These are phyloP conservation scores for Antigone vipio DNA, from an alignment of 2,113 vertebrate genomes.

Conservation along the genomic window DNA sequence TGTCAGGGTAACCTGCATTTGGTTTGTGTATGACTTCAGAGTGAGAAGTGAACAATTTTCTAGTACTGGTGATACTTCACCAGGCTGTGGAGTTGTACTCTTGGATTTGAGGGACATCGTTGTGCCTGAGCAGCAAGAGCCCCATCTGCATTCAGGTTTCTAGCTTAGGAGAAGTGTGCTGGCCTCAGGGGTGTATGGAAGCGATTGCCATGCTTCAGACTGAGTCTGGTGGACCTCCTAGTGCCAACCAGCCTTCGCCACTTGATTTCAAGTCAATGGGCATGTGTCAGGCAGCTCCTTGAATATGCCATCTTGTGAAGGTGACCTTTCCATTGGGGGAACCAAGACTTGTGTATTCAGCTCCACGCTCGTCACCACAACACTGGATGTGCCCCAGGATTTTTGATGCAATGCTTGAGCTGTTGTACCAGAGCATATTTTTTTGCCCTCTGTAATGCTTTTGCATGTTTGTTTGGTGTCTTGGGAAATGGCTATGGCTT, in stretches of 20 bases:
- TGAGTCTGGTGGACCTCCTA: not conserved
- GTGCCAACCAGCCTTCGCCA: not conserved
- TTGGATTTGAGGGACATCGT: not conserved
- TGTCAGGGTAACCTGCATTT: not conserved
- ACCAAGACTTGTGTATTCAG: not conserved
- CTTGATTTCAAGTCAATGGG: not conserved
- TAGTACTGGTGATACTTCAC: not conserved
- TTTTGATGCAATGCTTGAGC: not conserved
- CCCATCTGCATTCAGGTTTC: not conserved
- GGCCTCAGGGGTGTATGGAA: not conserved
- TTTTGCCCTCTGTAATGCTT: not conserved
- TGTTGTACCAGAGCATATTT: not conserved
- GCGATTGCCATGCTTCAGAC: not conserved
- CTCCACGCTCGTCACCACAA: accelerated
- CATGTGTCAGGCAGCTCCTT: not conserved
- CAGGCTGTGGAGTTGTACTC: not conserved
- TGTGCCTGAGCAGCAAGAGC: not conserved
- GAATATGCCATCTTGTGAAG: not conserved
- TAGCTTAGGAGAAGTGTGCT: not conserved
- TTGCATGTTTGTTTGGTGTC: not conserved
- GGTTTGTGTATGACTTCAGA: not conserved
- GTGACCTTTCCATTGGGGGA: not conserved
- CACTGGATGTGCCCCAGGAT: not conserved
- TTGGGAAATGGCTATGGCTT: not conserved
- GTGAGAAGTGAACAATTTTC: not conserved